Evolutionary conservation across 2,888 invertebrate genomes (phyloP).

Genomic region (Dicycla oo): DNA sequence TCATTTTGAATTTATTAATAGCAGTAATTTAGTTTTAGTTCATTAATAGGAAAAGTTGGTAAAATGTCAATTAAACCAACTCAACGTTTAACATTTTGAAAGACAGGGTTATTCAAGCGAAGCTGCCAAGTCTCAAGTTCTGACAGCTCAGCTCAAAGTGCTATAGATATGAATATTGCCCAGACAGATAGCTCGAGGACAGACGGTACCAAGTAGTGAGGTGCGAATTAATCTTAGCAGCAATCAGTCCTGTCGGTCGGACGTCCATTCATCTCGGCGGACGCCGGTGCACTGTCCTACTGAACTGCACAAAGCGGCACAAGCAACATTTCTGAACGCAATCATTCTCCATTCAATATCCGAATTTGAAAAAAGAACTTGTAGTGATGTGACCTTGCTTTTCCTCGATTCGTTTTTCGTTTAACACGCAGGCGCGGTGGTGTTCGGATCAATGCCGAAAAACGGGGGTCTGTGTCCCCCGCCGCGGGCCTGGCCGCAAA

Average conservation of each 20-base stretch:
- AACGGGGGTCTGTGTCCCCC: conserved; percentile 83
- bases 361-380: conserved; percentile 88
- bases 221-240: conserved; percentile 36
- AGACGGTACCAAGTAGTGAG: conserved; percentile 20
- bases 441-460: conserved; percentile 89
- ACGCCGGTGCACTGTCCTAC: conserved; percentile 74
- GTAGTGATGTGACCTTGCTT: conserved; percentile 89
- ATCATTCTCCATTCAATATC: conserved; percentile 88
- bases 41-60: neutral
- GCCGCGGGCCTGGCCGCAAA: conserved; percentile 81
- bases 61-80: neutral
- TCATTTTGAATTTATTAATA: neutral
- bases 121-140: neutral
- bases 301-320: conserved; percentile 76
- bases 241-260: conserved; percentile 44
- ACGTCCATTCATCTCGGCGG: conserved; percentile 58
- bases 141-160: neutral
- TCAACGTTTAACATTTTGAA: neutral
- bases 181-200: conserved; percentile 1
- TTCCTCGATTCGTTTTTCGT: conserved; percentile 88
- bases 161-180: neutral
- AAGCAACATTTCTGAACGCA: conserved; percentile 81
- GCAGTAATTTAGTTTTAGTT: neutral
- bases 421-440: conserved; percentile 88
- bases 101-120: neutral